Evolutionary conservation across 2,113 vertebrate genomes (phyloP).

Genomic region (Gymnobelideus leadbeateri): DNA sequence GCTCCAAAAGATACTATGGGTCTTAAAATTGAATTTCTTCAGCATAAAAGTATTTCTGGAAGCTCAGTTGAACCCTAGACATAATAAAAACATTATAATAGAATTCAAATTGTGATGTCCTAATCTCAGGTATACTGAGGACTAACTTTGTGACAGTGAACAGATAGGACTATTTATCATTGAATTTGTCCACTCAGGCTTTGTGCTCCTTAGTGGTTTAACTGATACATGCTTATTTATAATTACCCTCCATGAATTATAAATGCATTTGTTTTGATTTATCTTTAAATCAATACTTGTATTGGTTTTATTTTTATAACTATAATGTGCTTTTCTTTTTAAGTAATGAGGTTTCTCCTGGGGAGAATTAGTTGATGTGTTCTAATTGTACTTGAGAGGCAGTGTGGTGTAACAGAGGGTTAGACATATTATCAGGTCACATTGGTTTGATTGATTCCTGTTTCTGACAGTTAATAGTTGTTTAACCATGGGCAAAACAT

Average conservation of each 20-base stretch:
- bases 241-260: background rate
- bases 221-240: background rate
- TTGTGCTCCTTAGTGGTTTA: background rate
- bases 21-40: slow-evolving; percentile 26
- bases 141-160: background rate
- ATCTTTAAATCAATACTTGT: background rate
- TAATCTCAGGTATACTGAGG: background rate
- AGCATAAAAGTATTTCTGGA: slow-evolving; percentile 4
- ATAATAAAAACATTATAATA: background rate
- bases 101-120: background rate
- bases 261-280: background rate
- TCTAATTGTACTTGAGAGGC: background rate
- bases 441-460: background rate
- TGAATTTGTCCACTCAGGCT: background rate
- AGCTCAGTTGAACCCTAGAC: background rate
- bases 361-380: background rate
- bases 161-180: no score
- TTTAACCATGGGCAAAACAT: background rate
- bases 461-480: background rate
- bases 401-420: background rate
- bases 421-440: background rate
- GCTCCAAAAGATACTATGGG: slow-evolving; percentile 7
- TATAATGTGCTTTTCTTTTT: background rate
- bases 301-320: background rate
- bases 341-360: background rate